A percentile compares a stretch with the other conserved stretches of the same genome.
phyloP scores from a whole-genome alignment of 2,797 vertebrate genomes.

The Gambelia wislizenii region DNA sequence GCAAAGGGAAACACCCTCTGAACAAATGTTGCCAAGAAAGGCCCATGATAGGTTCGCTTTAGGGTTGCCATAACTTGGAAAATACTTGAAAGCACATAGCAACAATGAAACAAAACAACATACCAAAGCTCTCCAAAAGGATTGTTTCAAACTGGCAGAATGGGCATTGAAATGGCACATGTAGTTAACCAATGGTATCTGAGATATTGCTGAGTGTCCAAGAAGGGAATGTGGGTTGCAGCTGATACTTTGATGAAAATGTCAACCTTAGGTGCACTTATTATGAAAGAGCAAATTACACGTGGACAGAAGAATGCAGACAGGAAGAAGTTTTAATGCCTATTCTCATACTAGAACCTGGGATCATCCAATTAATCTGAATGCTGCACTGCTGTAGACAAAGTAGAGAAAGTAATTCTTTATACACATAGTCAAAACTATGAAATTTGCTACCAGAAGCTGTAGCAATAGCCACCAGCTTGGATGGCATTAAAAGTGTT shows the following conservation, averaged over 20 bases:
- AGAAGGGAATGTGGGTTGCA: not conserved
- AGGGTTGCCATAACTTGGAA: no score
- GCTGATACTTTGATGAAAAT: not conserved
- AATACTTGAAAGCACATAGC: no score
- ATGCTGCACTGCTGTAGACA: not conserved
- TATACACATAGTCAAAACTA: not conserved
- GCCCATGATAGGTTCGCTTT: no score
- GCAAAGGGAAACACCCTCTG: no score
- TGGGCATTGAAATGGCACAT: not conserved
- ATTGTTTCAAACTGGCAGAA: not conserved
- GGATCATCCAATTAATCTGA: not conserved
- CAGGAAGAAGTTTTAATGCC: not conserved
- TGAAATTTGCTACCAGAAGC: not conserved
- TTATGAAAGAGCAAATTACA: not conserved
- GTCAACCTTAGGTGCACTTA: not conserved
- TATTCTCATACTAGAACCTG: not conserved
- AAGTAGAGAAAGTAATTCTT: not conserved
- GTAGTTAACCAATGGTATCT: not conserved
- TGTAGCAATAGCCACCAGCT: not conserved
- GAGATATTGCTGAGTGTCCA: not conserved
- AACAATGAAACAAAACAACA: not conserved
- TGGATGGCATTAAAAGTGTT: not conserved
- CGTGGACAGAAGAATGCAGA: not conserved
- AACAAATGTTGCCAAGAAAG: no score
- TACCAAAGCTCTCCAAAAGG: not conserved